Base-by-base conservation (phyloP, 2,113 vertebrate genomes). In the Epinephelus fuscoguttatus region DNA sequence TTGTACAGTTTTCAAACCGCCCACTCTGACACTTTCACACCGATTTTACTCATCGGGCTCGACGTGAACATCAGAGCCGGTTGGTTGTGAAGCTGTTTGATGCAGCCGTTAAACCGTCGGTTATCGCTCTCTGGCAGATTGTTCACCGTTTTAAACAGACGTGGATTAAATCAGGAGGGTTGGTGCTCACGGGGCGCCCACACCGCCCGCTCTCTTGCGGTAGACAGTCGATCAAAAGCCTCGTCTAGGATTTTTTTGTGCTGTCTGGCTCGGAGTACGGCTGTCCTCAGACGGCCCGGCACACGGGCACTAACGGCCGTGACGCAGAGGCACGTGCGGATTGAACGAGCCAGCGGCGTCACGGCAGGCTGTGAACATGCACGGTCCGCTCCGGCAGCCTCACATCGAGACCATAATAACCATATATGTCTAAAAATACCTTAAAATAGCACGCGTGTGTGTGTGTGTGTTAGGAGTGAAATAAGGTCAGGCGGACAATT, bases 281-380 rank as follows among this genome's bases (percentile, higher is more conserved):
- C 1, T 92, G 91, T 95, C 93, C 94, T 92, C 89, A 90, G 67
- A 90, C 80, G 90, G 84, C 87, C 87, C 84, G 78, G 85, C 69
- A 64, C 84, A 23, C 70, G 25, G 62, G 70, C 80, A 73, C 74
- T 30, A 27, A 47, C 77, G 70, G 75, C 83, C 30, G 90, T 90
- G 91, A 92, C 90, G 92, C 88, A 91, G 72, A 84, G 82, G 71
- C 82, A 88, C 89, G 89, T 86, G 84, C 80, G 30, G 70, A 30
- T 23, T 21, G 33, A 87, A 49, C 55, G 75, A 82, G 68, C 50
- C 47, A 73, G 80, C 21, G 30, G 37, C 63, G 21, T 57, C 19
- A 47, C n/a, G 50, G 53, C 30, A 37, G n/a, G 19, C 53, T 53
- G 52, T 21, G 53, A 17, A 19, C 50, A 37, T 2, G 75, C 53